Conservation (phyloP, 2,797 vertebrate genomes). For the Brotogeris chrysoptera region DNA sequence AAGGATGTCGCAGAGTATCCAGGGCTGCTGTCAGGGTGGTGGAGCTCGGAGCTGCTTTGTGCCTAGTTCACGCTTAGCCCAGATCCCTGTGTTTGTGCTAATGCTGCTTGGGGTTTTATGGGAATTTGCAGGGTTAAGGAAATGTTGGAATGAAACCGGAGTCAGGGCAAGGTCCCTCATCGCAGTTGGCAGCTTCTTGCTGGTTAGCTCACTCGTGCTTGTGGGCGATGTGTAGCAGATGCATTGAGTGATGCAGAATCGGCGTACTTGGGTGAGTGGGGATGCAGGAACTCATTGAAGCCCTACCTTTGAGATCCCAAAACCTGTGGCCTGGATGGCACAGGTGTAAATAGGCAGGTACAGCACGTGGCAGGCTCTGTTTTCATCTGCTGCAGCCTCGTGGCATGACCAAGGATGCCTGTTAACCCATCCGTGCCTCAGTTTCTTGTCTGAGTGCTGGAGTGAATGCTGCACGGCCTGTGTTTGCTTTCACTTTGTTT, state of each 20-base stretch:
- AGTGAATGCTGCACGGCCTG: fast-evolving
- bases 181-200: not conserved
- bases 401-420: fast-evolving
- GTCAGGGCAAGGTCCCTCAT: not conserved
- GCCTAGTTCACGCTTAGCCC: not conserved
- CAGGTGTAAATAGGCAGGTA: not conserved
- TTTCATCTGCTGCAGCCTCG: not conserved
- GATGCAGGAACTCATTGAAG: fast-evolving
- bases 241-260: fast-evolving
- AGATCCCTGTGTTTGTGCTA: not conserved
- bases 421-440: not conserved
- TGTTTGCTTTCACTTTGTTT: not conserved
- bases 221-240: fast-evolving
- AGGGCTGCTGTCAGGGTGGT: not conserved
- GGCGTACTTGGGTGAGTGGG: fast-evolving
- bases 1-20: not conserved
- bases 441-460: fast-evolving
- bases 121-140: not conserved
- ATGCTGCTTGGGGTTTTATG: not conserved
- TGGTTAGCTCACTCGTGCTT: not conserved
- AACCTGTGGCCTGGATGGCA: fast-evolving
- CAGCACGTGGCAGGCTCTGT: not conserved
- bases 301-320: not conserved
- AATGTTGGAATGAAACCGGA: fast-evolving
- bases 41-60: not conserved